Base-by-base conservation (phyloP, 2,797 vertebrate species). In the Spinus pinus region DNA sequence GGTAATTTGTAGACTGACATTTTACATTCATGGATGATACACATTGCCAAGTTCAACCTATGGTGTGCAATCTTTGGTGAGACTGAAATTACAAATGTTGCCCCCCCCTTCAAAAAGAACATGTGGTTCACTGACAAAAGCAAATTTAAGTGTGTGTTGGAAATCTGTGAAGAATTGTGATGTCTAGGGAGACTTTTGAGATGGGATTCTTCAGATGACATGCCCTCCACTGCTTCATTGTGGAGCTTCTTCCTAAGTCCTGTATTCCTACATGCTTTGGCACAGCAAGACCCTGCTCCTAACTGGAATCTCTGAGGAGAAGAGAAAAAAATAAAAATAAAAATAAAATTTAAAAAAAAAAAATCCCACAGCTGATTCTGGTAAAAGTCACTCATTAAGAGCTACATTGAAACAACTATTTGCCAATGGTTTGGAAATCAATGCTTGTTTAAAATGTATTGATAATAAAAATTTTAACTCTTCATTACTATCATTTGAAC, bases 1-100 rank as follows among this genome's bases (percentile, higher is more conserved):
- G 57, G 81, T 87, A 87, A 85, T 95, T 91, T 93, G 75, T 75
- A 89, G 79, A 71, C 79, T 82, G 61, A 71, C 7, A 23, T 88
- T 95, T 92, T 85, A 71, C 25, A 67, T 87, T 95, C 87, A 42
- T 44, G 74, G 57, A 41, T 65, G 47, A 54, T 81, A 61, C 41
- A 71, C 69, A 44, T n/a, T 94, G 87, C 60, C 44, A 93, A 93
- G 56, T 23, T 77, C 53, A 93, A 77, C 41, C 24, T 23, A 42
- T 7, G 30, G 20, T 4, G 22, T 54, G 49, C 15, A 80, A 54
- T 24, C 49, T 53, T 82, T 71, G 30, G 61, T 64, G 64, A 77
- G 88, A 85, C 11, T 53, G 67, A 92, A 74, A 75, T 72, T 74
- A 71, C 22, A 64, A 14, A 65, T 57, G 21, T 87, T 74, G 10